These are phyloP conservation scores for Gobio occitaniae DNA, from an alignment of 2,797 vertebrate genomes.

Conservation along the genomic window DNA sequence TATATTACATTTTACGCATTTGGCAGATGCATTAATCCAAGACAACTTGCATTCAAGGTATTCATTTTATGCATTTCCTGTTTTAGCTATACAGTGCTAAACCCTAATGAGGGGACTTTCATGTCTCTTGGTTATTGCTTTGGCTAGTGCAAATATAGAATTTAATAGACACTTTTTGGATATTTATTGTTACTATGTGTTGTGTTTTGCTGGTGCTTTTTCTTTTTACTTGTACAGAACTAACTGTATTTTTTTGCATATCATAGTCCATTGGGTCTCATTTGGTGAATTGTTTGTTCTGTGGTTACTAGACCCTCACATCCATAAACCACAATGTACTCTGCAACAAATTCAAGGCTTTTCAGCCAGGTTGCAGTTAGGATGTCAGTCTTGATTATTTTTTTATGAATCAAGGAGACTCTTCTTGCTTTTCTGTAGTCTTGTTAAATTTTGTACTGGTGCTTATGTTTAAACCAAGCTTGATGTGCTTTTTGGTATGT, in stretches of 20 bases:
- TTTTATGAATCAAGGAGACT: background rate
- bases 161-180: background rate
- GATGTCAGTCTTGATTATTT: background rate
- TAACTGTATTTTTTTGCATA: background rate
- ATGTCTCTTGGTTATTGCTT: background rate
- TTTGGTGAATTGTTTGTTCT: background rate
- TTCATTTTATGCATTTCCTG: background rate
- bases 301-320: background rate
- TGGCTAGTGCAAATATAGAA: background rate
- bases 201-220: background rate
- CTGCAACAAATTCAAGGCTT: background rate
- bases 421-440: background rate
- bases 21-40: background rate
- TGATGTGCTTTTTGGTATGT: background rate
- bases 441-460: background rate
- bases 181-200: background rate
- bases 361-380: background rate
- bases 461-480: conserved; percentile 3
- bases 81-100: background rate
- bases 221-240: background rate
- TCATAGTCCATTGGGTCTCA: background rate
- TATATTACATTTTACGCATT: background rate
- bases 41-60: background rate
- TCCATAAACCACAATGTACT: background rate
- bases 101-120: background rate